Conservation (phyloP, 2,797 vertebrate genomes). For the Acropternis orthonyx region DNA sequence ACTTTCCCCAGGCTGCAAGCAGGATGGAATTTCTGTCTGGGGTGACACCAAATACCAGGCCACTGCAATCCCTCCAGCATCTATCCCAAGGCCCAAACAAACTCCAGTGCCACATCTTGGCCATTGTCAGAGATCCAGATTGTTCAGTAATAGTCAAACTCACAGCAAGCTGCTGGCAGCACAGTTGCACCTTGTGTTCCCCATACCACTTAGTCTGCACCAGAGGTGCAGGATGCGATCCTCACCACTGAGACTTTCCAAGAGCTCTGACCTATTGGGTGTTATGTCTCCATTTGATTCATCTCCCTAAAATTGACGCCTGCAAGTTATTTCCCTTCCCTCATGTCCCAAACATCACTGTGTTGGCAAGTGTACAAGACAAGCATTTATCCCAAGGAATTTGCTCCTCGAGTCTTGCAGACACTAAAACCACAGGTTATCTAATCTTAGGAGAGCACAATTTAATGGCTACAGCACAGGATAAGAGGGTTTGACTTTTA, state of each 20-base stretch:
- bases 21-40: background rate
- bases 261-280: background rate
- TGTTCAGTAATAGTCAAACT: background rate
- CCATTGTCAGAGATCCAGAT: background rate
- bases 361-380: conserved; percentile 29
- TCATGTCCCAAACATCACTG: background rate
- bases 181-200: background rate
- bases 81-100: background rate
- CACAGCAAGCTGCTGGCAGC: background rate
- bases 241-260: background rate
- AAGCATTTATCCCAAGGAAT: conserved; percentile 48
- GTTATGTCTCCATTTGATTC: background rate
- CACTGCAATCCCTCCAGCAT: background rate
- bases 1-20: background rate
- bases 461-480: background rate
- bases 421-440: conserved; percentile 7
- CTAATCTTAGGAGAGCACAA: background rate
- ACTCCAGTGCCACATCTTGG: rapidly evolving
- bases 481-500: background rate
- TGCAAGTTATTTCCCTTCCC: conserved; percentile 11
- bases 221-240: background rate
- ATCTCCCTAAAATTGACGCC: background rate
- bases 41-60: rapidly evolving
- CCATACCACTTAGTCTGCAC: background rate
- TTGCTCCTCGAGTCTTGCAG: conserved; percentile 27